Conservation (phyloP, 2,113 vertebrate species). For the Falcunculus frontatus region DNA sequence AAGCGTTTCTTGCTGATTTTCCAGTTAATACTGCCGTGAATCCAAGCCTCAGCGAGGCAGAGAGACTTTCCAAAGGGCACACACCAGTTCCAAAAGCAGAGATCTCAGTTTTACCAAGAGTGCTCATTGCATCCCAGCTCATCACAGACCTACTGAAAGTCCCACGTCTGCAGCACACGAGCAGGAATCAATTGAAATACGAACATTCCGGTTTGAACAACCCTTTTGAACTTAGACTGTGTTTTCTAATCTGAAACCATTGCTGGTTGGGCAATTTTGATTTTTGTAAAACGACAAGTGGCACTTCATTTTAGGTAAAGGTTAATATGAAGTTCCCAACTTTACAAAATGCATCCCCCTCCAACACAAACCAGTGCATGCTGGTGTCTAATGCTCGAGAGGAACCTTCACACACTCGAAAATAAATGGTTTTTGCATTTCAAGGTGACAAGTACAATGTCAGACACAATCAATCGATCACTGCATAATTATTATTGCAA, state of each 20-base stretch:
- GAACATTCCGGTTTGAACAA: neutral
- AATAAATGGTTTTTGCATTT: constrained; percentile 79
- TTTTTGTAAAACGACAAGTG: constrained; percentile 57
- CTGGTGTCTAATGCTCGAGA: constrained; percentile 49
- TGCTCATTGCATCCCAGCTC: neutral
- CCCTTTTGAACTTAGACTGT: constrained; percentile 23
- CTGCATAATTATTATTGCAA: constrained; percentile 86
- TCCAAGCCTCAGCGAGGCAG: neutral
- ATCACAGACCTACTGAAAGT: neutral
- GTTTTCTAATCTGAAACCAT: constrained; percentile 58
- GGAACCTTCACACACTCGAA: constrained; percentile 55
- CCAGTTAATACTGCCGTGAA: neutral
- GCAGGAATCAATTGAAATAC: neutral
- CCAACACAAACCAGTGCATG: constrained; percentile 53
- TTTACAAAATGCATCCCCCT: constrained; percentile 59
- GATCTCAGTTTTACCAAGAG: neutral
- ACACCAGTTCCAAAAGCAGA: neutral
- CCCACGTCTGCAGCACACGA: neutral
- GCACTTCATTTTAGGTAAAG: constrained; percentile 68
- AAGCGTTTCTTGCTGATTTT: neutral
- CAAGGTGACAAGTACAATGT: constrained; percentile 83
- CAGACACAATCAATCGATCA: constrained; percentile 85
- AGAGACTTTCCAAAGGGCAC: neutral
- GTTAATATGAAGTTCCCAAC: constrained; percentile 61
- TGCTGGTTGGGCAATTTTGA: constrained; percentile 54